Percentiles rank a stretch among this genome's conserved stretches.
phyloP scores from a whole-genome alignment of 64 coral and sea anemone species.

The Dendronephthya gigantea region DNA sequence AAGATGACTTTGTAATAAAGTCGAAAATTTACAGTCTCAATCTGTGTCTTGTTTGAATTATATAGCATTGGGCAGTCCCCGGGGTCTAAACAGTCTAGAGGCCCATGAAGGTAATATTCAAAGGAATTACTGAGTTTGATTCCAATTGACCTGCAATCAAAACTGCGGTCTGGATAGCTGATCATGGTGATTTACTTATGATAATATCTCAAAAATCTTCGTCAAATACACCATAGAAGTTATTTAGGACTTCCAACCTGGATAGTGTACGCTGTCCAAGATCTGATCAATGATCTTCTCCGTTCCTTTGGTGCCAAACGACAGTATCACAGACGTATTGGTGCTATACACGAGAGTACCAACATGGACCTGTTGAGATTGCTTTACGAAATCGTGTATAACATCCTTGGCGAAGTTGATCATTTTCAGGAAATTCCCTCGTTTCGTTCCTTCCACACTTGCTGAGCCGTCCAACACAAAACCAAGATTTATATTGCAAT shows the following conservation, averaged over 20 bases:
- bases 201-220: too few species aligned
- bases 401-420: constrained; percentile 16
- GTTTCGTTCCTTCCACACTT: not conserved
- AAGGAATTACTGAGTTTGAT: too few species aligned
- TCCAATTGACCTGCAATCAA: too few species aligned
- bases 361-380: not conserved
- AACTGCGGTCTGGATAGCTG: too few species aligned
- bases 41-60: too few species aligned
- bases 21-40: too few species aligned
- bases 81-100: too few species aligned
- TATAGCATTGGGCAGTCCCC: too few species aligned
- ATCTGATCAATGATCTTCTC: not conserved
- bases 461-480: not conserved
- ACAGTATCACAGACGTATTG: not conserved
- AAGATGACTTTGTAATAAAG: too few species aligned
- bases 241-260: not conserved
- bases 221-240: too few species aligned
- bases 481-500: not conserved
- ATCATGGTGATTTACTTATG: too few species aligned
- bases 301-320: not conserved
- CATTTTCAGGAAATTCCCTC: not conserved
- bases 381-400: not conserved
- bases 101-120: too few species aligned
- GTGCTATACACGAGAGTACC: constrained; percentile 7
- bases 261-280: not conserved